These are phyloP conservation scores for Thinocorus orbignyianus DNA, from an alignment of 2,113 vertebrate species.

Conservation along the genomic window DNA sequence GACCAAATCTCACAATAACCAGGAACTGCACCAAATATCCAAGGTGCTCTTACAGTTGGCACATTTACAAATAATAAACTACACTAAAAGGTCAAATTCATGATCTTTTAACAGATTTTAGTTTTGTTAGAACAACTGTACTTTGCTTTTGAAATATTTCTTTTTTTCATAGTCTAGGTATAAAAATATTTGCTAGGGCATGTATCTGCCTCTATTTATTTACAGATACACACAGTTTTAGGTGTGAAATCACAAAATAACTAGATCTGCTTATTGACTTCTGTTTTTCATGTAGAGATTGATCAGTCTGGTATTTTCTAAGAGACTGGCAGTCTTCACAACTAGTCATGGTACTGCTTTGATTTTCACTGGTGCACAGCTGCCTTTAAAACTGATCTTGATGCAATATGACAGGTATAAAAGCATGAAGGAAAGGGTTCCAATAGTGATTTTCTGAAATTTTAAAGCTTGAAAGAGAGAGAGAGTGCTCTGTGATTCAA, in stretches of 20 bases:
- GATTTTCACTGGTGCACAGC: not conserved
- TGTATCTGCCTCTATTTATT: not conserved
- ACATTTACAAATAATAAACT: not conserved
- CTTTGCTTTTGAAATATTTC: not conserved
- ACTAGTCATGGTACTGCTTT: not conserved
- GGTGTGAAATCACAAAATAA: not conserved
- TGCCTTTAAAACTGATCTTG: constrained; percentile 15
- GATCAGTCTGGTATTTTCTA: not conserved
- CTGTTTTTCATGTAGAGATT: not conserved
- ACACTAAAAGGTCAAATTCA: not conserved
- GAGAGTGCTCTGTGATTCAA: not conserved
- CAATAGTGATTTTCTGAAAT: constrained; percentile 16
- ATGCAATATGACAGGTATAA: constrained; percentile 31
- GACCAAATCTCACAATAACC: not conserved
- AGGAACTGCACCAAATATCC: not conserved
- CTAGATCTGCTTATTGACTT: not conserved
- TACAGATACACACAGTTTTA: not conserved
- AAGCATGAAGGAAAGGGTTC: constrained; percentile 5
- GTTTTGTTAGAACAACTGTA: not conserved
- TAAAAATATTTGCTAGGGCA: not conserved
- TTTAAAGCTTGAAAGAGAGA: not conserved
- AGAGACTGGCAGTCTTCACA: not conserved
- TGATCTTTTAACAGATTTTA: not conserved
- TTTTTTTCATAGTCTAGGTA: not conserved
- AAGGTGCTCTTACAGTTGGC: not conserved